These are phyloP conservation scores for Gymnoscopelus microlampas DNA, from an alignment of 2,797 vertebrate species.

Conservation along the genomic window DNA sequence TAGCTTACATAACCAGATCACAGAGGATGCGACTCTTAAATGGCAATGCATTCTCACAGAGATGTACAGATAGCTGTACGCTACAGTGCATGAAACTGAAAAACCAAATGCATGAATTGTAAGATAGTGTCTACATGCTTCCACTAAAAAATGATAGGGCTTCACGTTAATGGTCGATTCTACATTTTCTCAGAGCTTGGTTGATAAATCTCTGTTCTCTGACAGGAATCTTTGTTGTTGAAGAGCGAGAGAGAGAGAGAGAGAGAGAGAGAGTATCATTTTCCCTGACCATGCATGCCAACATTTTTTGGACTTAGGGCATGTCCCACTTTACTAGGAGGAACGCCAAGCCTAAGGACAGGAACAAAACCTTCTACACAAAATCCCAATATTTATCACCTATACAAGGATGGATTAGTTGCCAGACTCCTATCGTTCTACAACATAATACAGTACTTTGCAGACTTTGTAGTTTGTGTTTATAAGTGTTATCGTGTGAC, in stretches of 20 bases:
- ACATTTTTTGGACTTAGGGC: constrained; percentile 20
- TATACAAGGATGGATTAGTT: constrained; percentile 3
- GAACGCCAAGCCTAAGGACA: constrained; percentile 16
- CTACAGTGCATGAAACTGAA: constrained; percentile 12
- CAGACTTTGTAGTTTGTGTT: not conserved
- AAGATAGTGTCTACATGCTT: constrained; percentile 10
- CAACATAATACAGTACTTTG: not conserved
- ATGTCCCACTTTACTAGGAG: constrained; percentile 1
- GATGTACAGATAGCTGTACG: constrained; percentile 38
- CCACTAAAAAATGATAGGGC: constrained; percentile 46
- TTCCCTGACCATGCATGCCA: not conserved
- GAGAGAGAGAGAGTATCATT: not conserved
- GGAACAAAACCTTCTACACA: constrained; percentile 11
- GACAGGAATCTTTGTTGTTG: constrained; percentile 10
- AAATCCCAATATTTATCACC: not conserved
- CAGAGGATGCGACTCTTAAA: constrained; percentile 16
- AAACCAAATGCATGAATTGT: constrained; percentile 33
- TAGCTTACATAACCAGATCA: constrained; percentile 18
- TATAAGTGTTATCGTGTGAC: too few relatives aligned
- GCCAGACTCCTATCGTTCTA: not conserved
- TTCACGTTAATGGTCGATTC: constrained; percentile 42
- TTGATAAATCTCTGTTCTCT: constrained; percentile 33
- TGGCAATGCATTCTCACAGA: constrained; percentile 17
- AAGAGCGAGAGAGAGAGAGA: too few relatives aligned
- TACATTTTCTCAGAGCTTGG: constrained; percentile 3